Evolutionary conservation across 2,888 invertebrate species (phyloP), one percentile per base, ranked within the genome.

Genomic region (Panopea generosa): DNA sequence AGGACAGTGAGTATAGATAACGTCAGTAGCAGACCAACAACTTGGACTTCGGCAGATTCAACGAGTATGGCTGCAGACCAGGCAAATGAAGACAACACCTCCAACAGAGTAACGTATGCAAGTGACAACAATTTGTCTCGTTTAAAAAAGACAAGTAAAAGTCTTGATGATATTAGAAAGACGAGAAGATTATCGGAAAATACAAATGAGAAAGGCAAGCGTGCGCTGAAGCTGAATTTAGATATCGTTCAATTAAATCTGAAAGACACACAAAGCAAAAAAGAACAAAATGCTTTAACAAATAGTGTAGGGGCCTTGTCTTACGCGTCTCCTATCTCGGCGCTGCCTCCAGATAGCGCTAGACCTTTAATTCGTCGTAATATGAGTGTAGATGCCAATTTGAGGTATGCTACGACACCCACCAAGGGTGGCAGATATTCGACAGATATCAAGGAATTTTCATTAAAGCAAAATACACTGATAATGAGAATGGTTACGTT

Each of bases 401-500:
- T 14, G 20, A 55, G 20, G 45, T 56, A 27, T 22, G 22, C 29
- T 18, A 27, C 47, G 18, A 29, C 29, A 1, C 29, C 24, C 7
- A 7, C 11, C 24, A 16, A n/a, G 26, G 22, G 24, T 22, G 27
- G 50, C 9, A 47, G 49, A 38, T 24, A 29, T 6, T 45, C 63
- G 1, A 11, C 57, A 9, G 63, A 65, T 52, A 57, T 79, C 4
- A 79, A 79, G 20, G 75, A 79, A 22, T n/a, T 67, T 18, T 76
- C 69, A 11, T 38, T 78, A 20, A 66, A 45, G 61, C 63, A 68
- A 38, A 79, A 79, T 22, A 80, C 80, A 0, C 20, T 70, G 1
- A 80, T 80, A 2, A 77, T 80, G 76, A 53, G 76, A 26, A 73
- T 73, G 76, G 77, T 80, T 0, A 77, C 76, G 3, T 65, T 77